Conservation (phyloP, 2,888 invertebrate genomes). For the Troilus luridus region DNA sequence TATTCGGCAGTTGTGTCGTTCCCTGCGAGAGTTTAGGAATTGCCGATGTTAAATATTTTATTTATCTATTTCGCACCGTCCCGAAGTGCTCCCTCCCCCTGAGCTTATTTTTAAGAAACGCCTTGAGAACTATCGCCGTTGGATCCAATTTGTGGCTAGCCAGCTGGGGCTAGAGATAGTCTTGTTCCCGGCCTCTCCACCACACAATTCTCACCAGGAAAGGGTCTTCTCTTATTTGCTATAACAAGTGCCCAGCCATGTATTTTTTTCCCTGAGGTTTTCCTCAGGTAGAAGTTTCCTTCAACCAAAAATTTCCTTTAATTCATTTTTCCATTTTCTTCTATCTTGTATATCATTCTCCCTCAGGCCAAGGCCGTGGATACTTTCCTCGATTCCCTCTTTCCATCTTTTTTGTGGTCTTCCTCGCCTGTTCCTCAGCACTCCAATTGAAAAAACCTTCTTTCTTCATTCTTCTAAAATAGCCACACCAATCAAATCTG, state of each 20-base stretch:
- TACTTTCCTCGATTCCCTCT: too few species aligned
- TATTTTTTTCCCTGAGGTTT: too few species aligned
- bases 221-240: background rate
- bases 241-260: background rate
- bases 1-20: constrained; percentile 32
- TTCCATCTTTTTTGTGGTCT: too few species aligned
- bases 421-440: too few species aligned
- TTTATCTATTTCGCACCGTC: constrained; percentile 1
- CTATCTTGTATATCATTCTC: too few species aligned
- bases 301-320: too few species aligned
- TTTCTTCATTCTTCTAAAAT: too few species aligned
- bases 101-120: background rate
- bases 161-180: background rate
- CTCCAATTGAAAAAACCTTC: too few species aligned
- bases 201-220: background rate
- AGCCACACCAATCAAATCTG: too few species aligned
- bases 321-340: too few species aligned
- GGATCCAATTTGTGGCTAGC: constrained; percentile 31
- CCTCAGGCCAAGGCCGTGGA: too few species aligned
- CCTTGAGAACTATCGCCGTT: constrained; percentile 18
- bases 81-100: background rate
- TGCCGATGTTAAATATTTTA: background rate
- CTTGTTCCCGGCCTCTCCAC: background rate
- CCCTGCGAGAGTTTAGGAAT: background rate
- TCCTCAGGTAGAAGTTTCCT: too few species aligned